These are phyloP conservation scores for Corbicula japonica DNA, from an alignment of 2,888 invertebrate species.

Conservation along the genomic window DNA sequence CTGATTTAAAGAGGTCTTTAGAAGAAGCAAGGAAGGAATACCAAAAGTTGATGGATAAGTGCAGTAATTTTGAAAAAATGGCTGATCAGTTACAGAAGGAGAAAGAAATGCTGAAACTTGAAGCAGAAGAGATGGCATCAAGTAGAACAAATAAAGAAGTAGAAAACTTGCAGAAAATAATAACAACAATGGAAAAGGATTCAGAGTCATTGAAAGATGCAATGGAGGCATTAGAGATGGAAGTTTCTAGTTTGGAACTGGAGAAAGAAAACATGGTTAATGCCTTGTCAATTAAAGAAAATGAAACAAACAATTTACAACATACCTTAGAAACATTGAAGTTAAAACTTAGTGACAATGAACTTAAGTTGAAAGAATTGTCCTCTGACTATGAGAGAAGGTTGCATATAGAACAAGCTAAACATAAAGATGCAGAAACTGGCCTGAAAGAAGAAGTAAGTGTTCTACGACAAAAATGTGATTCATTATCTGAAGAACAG, in stretches of 20 bases:
- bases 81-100: slow-evolving; percentile 29
- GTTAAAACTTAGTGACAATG: no score
- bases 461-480: no score
- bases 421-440: no score
- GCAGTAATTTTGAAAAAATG: slow-evolving; percentile 10
- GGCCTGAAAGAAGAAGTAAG: no score
- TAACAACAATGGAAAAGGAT: slow-evolving; percentile 55
- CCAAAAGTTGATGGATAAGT: not conserved
- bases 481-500: no score
- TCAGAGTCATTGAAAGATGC: slow-evolving; percentile 75
- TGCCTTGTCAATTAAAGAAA: no score
- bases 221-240: slow-evolving; percentile 77
- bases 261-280: slow-evolving; percentile 66
- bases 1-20: slow-evolving; percentile 20
- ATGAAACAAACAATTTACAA: no score
- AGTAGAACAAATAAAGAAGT: slow-evolving; percentile 16
- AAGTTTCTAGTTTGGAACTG: slow-evolving; percentile 67
- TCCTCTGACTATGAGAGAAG: no score
- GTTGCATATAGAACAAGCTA: no score
- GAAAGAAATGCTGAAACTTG: slow-evolving; percentile 31
- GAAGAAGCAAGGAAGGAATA: slow-evolving; percentile 8
- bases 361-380: no score
- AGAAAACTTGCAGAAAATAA: slow-evolving; percentile 41
- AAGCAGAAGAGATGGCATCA: slow-evolving; percentile 20
- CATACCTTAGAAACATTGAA: no score